phyloP scores from a whole-genome alignment of 2,888 invertebrate species.

The Apocheima hispidaria region DNA sequence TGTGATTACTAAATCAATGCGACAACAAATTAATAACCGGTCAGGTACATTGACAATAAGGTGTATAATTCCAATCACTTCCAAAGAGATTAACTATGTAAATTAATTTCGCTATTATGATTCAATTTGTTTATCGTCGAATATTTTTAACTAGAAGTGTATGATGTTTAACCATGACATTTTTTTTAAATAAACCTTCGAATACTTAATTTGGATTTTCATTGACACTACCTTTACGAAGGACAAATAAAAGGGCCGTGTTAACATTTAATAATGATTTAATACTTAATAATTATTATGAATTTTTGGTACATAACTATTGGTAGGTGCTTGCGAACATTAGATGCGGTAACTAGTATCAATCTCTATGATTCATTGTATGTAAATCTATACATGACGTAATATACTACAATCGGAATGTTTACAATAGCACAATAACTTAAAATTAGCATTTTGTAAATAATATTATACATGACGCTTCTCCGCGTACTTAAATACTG shows the following conservation, averaged over 20 bases:
- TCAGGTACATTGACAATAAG: constrained; percentile 15
- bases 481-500: constrained; percentile 43
- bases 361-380: constrained; percentile 13
- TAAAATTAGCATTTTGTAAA: constrained; percentile 46
- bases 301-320: constrained; percentile 44
- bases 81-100: constrained; percentile 34
- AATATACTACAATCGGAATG: constrained; percentile 39
- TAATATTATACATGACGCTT: constrained; percentile 49
- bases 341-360: constrained; percentile 17
- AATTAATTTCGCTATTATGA: constrained; percentile 23
- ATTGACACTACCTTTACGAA: not conserved
- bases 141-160: constrained; percentile 16
- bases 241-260: constrained; percentile 3
- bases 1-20: not conserved
- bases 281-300: constrained; percentile 40
- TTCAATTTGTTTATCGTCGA: constrained; percentile 20
- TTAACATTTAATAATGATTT: constrained; percentile 40
- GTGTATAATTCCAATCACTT: constrained; percentile 30
- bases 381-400: constrained; percentile 19
- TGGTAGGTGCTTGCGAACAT: constrained; percentile 31
- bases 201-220: constrained; percentile 9
- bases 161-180: constrained; percentile 32
- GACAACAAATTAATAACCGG: not conserved
- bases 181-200: constrained; percentile 39
- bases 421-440: constrained; percentile 35